These are phyloP conservation scores for Zophobas atratus DNA, from an alignment of 1,140 invertebrate species.

Conservation along the genomic window DNA sequence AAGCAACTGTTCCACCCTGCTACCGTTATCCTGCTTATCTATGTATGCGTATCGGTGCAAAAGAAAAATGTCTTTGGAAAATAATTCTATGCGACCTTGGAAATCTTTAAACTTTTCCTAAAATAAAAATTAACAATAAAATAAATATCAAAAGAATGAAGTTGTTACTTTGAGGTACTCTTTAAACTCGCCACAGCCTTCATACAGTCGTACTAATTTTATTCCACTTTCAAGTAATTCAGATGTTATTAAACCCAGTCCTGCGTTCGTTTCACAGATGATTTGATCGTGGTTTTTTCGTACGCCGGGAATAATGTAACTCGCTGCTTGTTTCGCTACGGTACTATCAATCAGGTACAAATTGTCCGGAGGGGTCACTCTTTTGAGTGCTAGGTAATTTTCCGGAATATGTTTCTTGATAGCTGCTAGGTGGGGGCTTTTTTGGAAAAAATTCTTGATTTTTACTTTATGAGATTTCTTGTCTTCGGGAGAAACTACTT, in stretches of 20 bases:
- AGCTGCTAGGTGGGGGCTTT: neutral
- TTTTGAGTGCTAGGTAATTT: constrained; percentile 25
- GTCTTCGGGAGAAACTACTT: neutral
- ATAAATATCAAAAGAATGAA: neutral
- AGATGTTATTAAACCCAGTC: constrained; percentile 61
- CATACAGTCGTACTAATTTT: constrained; percentile 59
- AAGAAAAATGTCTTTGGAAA: constrained; percentile 60
- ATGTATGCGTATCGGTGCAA: constrained; percentile 54
- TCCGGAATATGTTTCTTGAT: constrained; percentile 5
- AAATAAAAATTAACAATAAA: constrained; percentile 6
- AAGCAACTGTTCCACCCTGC: constrained; percentile 59
- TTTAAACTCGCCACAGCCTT: constrained; percentile 61
- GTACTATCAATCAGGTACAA: constrained; percentile 57
- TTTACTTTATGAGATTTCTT: neutral
- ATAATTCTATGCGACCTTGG: constrained; percentile 58
- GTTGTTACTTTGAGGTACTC: constrained; percentile 56
- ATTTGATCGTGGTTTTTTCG: constrained; percentile 52
- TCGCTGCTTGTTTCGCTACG: constrained; percentile 55
- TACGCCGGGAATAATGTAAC: constrained; percentile 54
- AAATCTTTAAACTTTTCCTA: constrained; percentile 45
- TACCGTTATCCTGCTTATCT: constrained; percentile 60
- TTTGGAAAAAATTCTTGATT: neutral
- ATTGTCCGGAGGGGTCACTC: constrained; percentile 31
- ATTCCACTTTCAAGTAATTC: constrained; percentile 58
- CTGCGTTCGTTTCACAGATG: constrained; percentile 61